These are phyloP conservation scores for Menidia menidia DNA, from an alignment of 2,797 vertebrate genomes.

Conservation along the genomic window DNA sequence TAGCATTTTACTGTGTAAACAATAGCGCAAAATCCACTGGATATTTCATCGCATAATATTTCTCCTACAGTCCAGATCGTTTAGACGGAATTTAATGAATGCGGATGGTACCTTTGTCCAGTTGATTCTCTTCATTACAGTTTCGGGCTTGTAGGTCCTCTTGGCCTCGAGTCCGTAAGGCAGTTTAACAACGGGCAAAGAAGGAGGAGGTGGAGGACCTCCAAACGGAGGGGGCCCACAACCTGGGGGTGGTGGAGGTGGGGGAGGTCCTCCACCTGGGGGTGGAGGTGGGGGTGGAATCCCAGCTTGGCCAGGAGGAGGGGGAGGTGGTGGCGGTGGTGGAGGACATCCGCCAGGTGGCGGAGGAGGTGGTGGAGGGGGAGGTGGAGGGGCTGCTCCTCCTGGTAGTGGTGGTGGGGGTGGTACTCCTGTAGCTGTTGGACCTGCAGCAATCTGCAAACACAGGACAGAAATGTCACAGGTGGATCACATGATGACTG, in stretches of 20 bases:
- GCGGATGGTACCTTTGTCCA: conserved; percentile 89
- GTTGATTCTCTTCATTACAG: conserved; percentile 94
- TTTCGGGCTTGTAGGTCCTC: conserved; percentile 90
- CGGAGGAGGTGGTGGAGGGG: conserved; percentile 80
- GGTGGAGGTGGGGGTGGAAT: conserved; percentile 77
- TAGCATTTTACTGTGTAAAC: neutral
- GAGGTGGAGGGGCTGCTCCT: conserved; percentile 64
- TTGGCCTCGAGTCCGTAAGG: conserved; percentile 94
- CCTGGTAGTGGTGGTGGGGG: conserved; percentile 68
- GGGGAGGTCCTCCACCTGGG: conserved; percentile 79
- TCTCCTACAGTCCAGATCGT: neutral
- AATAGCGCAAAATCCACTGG: neutral
- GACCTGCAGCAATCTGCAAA: conserved; percentile 74
- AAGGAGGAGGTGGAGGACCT: conserved; percentile 71
- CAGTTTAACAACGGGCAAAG: conserved; percentile 77
- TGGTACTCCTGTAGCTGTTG: conserved; percentile 45
- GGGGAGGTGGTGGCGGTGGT: conserved; percentile 76
- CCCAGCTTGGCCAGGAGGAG: conserved; percentile 57
- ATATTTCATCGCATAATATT: conserved; percentile 2
- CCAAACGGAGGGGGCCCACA: conserved; percentile 75
- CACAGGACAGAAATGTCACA: conserved; percentile 23
- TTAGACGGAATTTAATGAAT: neutral
- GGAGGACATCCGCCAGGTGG: conserved; percentile 75
- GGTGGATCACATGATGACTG: neutral
- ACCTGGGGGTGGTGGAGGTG: conserved; percentile 85